Evolutionary conservation across 2,797 vertebrate species (phyloP).

Genomic region (Sebastes matsubarae): DNA sequence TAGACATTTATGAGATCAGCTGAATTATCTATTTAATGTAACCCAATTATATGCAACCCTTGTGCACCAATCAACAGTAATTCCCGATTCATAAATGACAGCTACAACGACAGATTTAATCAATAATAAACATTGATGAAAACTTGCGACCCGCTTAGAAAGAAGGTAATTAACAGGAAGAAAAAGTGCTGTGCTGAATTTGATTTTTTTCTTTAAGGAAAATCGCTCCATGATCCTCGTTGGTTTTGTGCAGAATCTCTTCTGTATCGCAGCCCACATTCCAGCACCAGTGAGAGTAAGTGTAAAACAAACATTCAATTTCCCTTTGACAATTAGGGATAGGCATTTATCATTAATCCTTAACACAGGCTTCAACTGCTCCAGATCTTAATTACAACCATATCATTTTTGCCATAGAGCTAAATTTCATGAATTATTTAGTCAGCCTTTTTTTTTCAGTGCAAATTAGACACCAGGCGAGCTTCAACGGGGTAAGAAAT

Average conservation of each 20-base stretch:
- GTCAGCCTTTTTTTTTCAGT: background rate
- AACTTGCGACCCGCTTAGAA: conserved; percentile 59
- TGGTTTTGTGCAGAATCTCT: background rate
- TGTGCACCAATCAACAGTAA: conserved; percentile 76
- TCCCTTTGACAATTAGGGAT: conserved; percentile 54
- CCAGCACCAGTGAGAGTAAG: conserved; percentile 5
- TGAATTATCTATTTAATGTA: conserved; percentile 80
- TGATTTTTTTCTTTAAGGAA: conserved; percentile 7
- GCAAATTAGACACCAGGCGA: background rate
- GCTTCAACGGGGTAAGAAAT: background rate
- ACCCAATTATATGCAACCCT: conserved; percentile 78
- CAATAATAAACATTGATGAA: conserved; percentile 76
- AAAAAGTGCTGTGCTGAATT: conserved; percentile 27
- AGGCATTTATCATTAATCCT: conserved; percentile 57
- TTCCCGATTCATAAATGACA: conserved; percentile 71
- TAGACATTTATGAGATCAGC: conserved; percentile 80
- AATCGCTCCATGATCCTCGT: background rate
- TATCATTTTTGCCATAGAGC: conserved; percentile 51
- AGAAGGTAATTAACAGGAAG: conserved; percentile 58
- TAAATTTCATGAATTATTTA: conserved; percentile 63
- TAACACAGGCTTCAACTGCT: conserved; percentile 40
- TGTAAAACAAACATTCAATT: conserved; percentile 54
- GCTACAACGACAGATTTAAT: conserved; percentile 66
- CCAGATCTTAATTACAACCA: conserved; percentile 60
- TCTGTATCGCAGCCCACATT: background rate